A percentile compares a stretch with the other conserved stretches of the same genome.
phyloP scores from a whole-genome alignment of 2,888 invertebrate genomes.

The Tachina lurida region DNA sequence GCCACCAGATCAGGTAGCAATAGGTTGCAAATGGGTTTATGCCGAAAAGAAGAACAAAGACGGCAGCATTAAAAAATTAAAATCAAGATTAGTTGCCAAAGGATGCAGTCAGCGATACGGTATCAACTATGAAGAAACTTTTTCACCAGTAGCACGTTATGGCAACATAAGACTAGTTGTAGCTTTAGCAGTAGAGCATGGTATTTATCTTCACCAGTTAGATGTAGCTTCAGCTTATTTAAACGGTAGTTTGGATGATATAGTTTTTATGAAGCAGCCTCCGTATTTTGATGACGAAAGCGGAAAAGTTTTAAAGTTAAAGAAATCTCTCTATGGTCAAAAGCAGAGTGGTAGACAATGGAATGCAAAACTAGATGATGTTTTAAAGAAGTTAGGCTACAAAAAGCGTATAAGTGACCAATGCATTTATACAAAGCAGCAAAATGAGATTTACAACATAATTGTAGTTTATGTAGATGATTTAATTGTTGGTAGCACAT shows the following conservation, averaged over 20 bases:
- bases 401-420: no score
- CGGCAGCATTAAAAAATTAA: constrained; percentile 63
- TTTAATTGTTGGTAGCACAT: no score
- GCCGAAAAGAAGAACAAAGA: constrained; percentile 62
- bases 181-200: constrained; percentile 71
- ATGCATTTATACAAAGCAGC: no score
- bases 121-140: constrained; percentile 54
- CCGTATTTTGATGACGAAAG: no score
- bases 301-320: no score
- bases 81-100: constrained; percentile 69
- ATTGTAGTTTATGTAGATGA: no score
- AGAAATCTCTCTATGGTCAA: no score
- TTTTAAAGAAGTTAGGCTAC: no score
- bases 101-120: constrained; percentile 64
- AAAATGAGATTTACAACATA: no score
- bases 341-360: no score
- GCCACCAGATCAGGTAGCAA: constrained; percentile 56
- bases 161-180: constrained; percentile 69
- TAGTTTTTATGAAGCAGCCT: no score
- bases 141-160: constrained; percentile 69
- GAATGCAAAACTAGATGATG: no score
- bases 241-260: constrained; percentile 24
- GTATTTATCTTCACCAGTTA: constrained; percentile 53
- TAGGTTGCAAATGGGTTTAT: constrained; percentile 72
- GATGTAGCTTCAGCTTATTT: constrained; percentile 29